phyloP scores from a whole-genome alignment of 2,888 invertebrate species.

The Drosophila ochracea region DNA sequence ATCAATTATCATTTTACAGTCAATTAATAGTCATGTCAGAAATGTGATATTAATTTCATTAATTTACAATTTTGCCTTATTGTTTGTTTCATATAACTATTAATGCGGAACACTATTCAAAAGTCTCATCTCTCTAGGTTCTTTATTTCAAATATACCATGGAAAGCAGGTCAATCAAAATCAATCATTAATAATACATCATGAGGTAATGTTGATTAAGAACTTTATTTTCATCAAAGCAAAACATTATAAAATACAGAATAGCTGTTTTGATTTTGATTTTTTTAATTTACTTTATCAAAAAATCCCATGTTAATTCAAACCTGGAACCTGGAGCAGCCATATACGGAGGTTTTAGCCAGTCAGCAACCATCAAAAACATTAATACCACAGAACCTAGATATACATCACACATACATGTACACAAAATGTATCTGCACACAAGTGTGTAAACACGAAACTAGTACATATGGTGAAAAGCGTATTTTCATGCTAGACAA shows the following conservation, averaged over 20 bases:
- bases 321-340: neutral
- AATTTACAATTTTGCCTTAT: neutral
- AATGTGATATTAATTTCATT: slow-evolving; percentile 1
- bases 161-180: neutral
- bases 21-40: slow-evolving; percentile 12
- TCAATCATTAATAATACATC: neutral
- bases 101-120: neutral
- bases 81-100: neutral
- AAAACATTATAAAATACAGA: neutral
- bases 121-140: neutral
- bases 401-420: neutral
- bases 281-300: too few species aligned
- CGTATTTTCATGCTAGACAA: slow-evolving; percentile 48
- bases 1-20: slow-evolving; percentile 19
- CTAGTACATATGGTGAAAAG: slow-evolving; percentile 9
- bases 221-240: neutral
- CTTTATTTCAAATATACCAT: too few species aligned
- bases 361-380: neutral
- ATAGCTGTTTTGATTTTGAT: neutral
- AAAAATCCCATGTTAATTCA: neutral
- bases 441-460: neutral
- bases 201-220: neutral
- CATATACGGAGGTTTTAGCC: neutral
- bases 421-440: neutral
- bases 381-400: neutral